Percentiles rank a stretch among this genome's conserved stretches.
Evolutionary conservation across 1,140 invertebrate species (phyloP).

Genomic region (Apocrypta bakeri): DNA sequence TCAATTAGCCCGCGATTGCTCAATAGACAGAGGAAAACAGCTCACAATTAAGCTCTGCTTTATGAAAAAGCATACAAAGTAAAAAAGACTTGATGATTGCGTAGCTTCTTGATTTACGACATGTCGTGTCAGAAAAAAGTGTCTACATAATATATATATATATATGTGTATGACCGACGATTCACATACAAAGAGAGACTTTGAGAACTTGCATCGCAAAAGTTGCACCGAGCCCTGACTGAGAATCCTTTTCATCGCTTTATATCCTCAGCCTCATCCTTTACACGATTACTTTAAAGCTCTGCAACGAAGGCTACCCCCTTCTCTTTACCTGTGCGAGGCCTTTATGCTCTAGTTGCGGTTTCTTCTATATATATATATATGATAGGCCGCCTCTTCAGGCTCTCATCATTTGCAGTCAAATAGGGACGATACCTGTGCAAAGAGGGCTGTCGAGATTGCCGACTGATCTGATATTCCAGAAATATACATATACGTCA

Average conservation of each 20-base stretch:
- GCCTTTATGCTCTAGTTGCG: background rate
- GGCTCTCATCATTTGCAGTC: constrained; percentile 30
- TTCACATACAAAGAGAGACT: too few species aligned
- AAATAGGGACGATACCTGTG: background rate
- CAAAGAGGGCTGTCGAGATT: constrained; percentile 28
- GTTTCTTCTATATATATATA: background rate
- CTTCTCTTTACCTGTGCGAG: background rate
- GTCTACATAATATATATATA: too few species aligned
- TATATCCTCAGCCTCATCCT: constrained; percentile 27
- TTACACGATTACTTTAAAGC: constrained; percentile 43
- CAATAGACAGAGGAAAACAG: background rate
- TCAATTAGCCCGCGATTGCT: background rate
- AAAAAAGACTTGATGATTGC: background rate
- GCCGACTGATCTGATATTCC: constrained; percentile 26
- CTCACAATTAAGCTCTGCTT: background rate
- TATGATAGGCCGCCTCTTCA: background rate
- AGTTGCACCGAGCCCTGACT: constrained; percentile 33
- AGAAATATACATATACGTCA: background rate
- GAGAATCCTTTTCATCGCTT: constrained; percentile 42
- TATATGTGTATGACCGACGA: too few species aligned
- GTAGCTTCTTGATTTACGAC: background rate
- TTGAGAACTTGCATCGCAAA: constrained; percentile 13
- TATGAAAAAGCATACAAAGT: background rate
- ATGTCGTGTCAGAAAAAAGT: background rate
- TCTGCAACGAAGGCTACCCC: background rate